Evolutionary conservation across 2,113 vertebrate species (phyloP).

Genomic region (Rissa tridactyla): DNA sequence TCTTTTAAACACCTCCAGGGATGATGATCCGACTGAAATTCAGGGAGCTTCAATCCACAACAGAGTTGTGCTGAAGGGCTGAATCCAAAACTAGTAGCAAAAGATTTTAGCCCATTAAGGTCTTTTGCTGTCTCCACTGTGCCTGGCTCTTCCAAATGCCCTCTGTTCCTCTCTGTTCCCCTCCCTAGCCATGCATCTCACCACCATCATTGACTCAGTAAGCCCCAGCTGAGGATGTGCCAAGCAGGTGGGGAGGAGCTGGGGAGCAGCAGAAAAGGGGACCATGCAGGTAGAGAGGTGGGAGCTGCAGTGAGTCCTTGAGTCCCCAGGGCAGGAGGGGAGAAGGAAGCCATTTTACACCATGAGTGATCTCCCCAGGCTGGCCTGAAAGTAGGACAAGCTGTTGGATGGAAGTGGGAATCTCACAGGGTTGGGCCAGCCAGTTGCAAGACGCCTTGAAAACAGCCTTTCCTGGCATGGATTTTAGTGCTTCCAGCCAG

Average conservation of each 20-base stretch:
- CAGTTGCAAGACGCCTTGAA: background rate
- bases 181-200: background rate
- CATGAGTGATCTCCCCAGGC: background rate
- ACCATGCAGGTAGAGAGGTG: background rate
- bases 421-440: background rate
- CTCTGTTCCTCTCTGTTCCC: background rate
- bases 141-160: background rate
- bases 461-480: background rate
- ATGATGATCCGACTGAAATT: background rate
- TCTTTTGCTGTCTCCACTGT: background rate
- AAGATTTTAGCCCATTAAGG: background rate
- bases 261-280: background rate
- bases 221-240: background rate
- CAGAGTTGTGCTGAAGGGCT: background rate
- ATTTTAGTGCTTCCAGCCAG: background rate
- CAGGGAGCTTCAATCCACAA: background rate
- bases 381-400: background rate
- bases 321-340: background rate
- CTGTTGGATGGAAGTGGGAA: background rate
- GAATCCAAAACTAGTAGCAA: background rate
- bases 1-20: background rate
- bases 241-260: background rate
- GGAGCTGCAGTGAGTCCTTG: background rate
- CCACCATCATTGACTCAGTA: background rate
- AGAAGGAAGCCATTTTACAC: background rate